Conservation (phyloP, 1,140 invertebrate genomes). For the Drosophila lacteicornis region DNA sequence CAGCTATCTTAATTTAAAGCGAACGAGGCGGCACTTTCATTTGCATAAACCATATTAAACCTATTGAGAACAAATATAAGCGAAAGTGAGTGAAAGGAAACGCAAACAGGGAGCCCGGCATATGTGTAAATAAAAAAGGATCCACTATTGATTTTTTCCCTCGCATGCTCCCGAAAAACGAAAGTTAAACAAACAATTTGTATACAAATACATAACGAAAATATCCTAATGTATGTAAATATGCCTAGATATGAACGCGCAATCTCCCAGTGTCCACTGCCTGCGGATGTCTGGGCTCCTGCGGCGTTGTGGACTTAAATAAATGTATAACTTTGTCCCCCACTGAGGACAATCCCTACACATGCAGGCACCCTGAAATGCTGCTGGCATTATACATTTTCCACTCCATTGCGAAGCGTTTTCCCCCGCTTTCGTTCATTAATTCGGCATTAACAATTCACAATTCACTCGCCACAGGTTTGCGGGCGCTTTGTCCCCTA, state of each 20-base stretch:
- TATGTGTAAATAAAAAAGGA: slow-evolving; percentile 53
- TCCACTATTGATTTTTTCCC: slow-evolving; percentile 51
- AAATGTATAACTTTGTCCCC: slow-evolving; percentile 32
- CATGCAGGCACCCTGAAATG: slow-evolving; percentile 1
- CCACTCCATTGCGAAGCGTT: slow-evolving; percentile 2
- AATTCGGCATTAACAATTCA: slow-evolving; percentile 18
- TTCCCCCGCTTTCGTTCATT: slow-evolving; percentile 3
- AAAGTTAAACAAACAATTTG: slow-evolving; percentile 51
- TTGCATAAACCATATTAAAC: slow-evolving; percentile 71
- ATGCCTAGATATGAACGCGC: slow-evolving; percentile 25
- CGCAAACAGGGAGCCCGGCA: slow-evolving; percentile 29
- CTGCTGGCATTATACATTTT: slow-evolving; percentile 6
- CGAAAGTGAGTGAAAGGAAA: slow-evolving; percentile 8
- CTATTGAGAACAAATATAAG: slow-evolving; percentile 50
- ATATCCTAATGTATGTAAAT: slow-evolving; percentile 46
- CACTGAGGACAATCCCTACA: slow-evolving; percentile 7
- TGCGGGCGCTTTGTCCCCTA: slow-evolving; percentile 11
- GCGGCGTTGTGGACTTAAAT: slow-evolving; percentile 43
- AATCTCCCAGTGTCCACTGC: slow-evolving; percentile 25
- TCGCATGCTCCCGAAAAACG: slow-evolving; percentile 3
- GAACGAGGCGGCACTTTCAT: slow-evolving; percentile 35
- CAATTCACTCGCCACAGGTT: slow-evolving; percentile 10
- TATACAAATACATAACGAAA: slow-evolving; percentile 39
- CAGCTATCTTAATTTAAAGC: slow-evolving; percentile 35
- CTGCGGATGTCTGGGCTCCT: slow-evolving; percentile 15